Conservation (phyloP, 2,888 invertebrate species). For the Branchinecta sandiegonensis region DNA sequence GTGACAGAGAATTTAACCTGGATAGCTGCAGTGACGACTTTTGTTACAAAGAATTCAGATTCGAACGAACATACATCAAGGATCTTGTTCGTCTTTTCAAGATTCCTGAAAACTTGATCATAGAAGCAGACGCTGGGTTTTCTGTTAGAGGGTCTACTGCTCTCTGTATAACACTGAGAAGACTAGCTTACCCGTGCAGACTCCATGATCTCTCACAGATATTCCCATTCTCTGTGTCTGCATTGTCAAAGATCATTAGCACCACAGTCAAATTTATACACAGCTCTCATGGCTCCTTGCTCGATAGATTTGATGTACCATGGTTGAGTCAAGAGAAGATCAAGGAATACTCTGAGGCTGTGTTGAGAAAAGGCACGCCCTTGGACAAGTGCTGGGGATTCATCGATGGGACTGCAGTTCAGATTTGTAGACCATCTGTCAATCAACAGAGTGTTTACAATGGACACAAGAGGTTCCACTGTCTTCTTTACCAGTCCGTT, state of each 20-base stretch:
- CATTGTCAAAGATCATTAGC: slow-evolving; percentile 14
- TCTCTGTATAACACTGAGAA: slow-evolving; percentile 1
- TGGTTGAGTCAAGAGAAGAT: neutral
- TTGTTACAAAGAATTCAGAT: neutral
- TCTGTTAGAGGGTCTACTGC: neutral
- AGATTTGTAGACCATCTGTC: neutral
- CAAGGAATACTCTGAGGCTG: neutral
- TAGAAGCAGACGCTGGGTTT: too few species aligned
- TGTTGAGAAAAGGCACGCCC: neutral
- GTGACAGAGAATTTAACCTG: neutral
- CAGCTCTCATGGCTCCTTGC: neutral
- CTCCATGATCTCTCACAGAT: slow-evolving; percentile 4
- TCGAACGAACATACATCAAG: neutral
- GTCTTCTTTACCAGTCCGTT: slow-evolving; percentile 18
- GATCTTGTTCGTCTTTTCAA: neutral
- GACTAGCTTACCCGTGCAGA: slow-evolving; percentile 11
- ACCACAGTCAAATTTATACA: neutral
- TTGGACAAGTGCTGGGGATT: neutral
- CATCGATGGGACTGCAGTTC: slow-evolving; percentile 14
- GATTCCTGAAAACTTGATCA: neutral
- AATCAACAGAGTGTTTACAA: slow-evolving; percentile 7
- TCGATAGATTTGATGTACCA: slow-evolving; percentile 7
- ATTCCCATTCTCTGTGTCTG: neutral
- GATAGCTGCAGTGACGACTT: neutral
- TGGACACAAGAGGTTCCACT: slow-evolving; percentile 22